These are phyloP conservation scores for Spialia ferax DNA, from an alignment of 2,888 invertebrate species.

Conservation along the genomic window DNA sequence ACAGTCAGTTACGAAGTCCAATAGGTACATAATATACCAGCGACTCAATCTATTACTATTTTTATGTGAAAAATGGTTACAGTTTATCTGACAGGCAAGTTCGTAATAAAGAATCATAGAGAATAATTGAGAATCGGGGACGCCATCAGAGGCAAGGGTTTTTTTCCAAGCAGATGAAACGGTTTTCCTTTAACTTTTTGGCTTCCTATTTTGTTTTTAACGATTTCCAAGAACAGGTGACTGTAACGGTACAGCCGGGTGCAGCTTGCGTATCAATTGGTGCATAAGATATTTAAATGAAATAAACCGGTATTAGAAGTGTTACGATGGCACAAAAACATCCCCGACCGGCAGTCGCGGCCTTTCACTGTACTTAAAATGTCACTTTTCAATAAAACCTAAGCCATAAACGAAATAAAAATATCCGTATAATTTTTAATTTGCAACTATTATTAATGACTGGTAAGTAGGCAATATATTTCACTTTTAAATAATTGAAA, in stretches of 20 bases:
- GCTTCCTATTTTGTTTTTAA: background rate
- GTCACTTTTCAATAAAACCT: constrained; percentile 2
- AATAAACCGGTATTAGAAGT: constrained; percentile 46
- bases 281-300: constrained; percentile 37
- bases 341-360: constrained; percentile 11
- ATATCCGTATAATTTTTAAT: background rate
- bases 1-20: too few relatives aligned
- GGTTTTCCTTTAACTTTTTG: background rate
- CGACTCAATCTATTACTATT: too few relatives aligned
- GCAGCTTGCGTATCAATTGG: constrained; percentile 44
- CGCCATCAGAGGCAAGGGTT: too few relatives aligned
- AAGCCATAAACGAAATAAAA: background rate
- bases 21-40: too few relatives aligned
- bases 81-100: too few relatives aligned
- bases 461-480: too few relatives aligned
- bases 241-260: constrained; percentile 28
- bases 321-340: constrained; percentile 42
- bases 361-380: constrained; percentile 29
- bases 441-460: background rate
- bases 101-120: too few relatives aligned
- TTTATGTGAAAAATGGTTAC: too few relatives aligned
- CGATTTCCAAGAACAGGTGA: background rate
- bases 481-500: too few relatives aligned
- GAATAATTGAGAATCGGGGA: too few relatives aligned
- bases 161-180: background rate